These are phyloP conservation scores for Triplophysa bombifrons DNA, from an alignment of 2,797 vertebrate species.

Conservation along the genomic window DNA sequence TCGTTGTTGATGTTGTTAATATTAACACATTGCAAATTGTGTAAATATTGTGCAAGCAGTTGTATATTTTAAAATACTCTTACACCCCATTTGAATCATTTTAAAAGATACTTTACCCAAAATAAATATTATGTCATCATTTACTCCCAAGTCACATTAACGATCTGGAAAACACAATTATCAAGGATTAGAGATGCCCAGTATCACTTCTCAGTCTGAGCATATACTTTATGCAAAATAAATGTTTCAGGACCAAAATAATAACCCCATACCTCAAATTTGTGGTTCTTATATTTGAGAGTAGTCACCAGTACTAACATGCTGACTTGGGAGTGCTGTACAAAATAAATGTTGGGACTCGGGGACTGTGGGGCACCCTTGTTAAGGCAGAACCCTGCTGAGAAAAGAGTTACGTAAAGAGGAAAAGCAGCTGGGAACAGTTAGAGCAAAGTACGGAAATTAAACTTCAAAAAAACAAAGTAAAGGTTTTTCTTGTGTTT, in stretches of 20 bases:
- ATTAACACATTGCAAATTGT: too few relatives aligned
- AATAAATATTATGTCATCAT: too few relatives aligned
- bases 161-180: neutral
- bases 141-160: neutral
- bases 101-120: too few relatives aligned
- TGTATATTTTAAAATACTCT: too few relatives aligned
- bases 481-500: constrained; percentile 66
- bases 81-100: neutral
- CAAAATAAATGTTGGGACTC: constrained; percentile 65
- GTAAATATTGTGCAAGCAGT: too few relatives aligned
- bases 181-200: too few relatives aligned
- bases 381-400: constrained; percentile 67
- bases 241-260: constrained; percentile 60
- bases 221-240: neutral
- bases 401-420: constrained; percentile 62
- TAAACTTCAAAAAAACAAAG: constrained; percentile 65
- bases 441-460: constrained; percentile 68
- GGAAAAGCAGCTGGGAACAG: constrained; percentile 69
- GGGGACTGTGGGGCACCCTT: constrained; percentile 62
- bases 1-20: too few relatives aligned
- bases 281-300: constrained; percentile 59
- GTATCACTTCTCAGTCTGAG: neutral
- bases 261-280: constrained; percentile 54
- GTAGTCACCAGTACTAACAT: constrained; percentile 53
- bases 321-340: constrained; percentile 50